Percentiles rank a stretch among this genome's conserved stretches.
phyloP scores from a whole-genome alignment of 2,888 invertebrate species.

The Labia minor region DNA sequence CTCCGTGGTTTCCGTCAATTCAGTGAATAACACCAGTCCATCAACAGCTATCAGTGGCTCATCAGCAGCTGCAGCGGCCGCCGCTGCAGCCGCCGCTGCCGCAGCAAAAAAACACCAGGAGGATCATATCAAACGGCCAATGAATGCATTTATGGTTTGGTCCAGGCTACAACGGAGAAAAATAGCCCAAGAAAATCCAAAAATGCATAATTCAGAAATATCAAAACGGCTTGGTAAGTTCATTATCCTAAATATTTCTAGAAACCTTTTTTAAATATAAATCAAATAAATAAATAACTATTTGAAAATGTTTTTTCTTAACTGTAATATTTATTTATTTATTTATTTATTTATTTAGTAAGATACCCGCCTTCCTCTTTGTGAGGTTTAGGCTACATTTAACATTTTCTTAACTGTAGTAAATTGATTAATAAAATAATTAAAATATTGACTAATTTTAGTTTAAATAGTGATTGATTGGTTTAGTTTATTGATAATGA shows the following conservation, averaged over 20 bases:
- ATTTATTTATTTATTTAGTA: no score
- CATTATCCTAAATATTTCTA: no score
- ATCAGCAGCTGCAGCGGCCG: conserved; percentile 42
- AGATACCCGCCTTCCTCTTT: no score
- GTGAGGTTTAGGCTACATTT: no score
- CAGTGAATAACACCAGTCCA: not conserved
- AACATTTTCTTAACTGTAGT: no score
- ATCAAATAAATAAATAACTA: not conserved
- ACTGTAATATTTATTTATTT: no score
- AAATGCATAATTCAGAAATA: conserved; percentile 97
- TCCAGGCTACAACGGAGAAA: conserved; percentile 82
- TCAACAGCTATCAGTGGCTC: conserved; percentile 31
- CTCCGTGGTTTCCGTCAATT: not conserved
- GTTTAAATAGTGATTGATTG: no score
- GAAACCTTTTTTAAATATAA: conserved; percentile 15
- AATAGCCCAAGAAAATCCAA: conserved; percentile 95
- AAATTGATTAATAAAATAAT: no score
- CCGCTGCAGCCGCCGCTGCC: conserved; percentile 40
- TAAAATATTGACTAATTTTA: no score
- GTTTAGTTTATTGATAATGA: no score
- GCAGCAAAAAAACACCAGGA: conserved; percentile 53
- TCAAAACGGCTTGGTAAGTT: conserved; percentile 78
- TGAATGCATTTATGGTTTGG: conserved; percentile 99
- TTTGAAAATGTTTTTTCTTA: no score
- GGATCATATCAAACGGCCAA: conserved; percentile 89